These are phyloP conservation scores for Holacanthella duospinosa DNA, from an alignment of 2,888 invertebrate species.

Conservation along the genomic window DNA sequence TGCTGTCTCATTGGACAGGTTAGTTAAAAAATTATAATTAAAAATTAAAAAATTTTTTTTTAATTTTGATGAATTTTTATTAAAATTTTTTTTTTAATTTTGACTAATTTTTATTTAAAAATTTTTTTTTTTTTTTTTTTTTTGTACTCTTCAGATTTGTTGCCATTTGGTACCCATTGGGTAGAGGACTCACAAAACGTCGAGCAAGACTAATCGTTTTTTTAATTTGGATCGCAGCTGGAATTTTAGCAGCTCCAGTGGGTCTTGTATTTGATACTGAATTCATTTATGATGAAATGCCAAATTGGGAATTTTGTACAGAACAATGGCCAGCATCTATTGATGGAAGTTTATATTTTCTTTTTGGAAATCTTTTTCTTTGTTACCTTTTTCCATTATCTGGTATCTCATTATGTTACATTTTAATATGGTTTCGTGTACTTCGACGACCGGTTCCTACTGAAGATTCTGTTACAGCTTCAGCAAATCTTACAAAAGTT, in stretches of 20 bases:
- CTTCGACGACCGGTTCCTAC: constrained; percentile 80
- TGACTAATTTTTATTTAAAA: too few relatives aligned
- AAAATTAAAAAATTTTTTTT: too few relatives aligned
- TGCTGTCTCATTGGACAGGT: constrained; percentile 89
- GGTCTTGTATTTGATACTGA: constrained; percentile 77
- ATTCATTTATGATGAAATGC: constrained; percentile 59
- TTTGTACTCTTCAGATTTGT: constrained; percentile 54
- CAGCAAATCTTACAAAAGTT: constrained; percentile 73
- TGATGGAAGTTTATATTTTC: constrained; percentile 73
- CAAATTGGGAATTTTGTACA: constrained; percentile 62
- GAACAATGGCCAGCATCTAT: constrained; percentile 77
- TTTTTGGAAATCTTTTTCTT: constrained; percentile 75
- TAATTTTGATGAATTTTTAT: too few relatives aligned
- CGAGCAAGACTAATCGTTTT: constrained; percentile 78
- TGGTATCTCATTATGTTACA: constrained; percentile 81
- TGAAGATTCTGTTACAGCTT: constrained; percentile 80
- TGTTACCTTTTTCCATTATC: constrained; percentile 86
- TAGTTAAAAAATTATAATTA: constrained; percentile 41
- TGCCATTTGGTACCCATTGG: constrained; percentile 90
- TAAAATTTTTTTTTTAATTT: too few relatives aligned
- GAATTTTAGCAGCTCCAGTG: constrained; percentile 79
- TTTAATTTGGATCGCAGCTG: constrained; percentile 78
- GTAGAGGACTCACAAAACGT: constrained; percentile 78
- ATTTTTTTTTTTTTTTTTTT: constrained; percentile 1
- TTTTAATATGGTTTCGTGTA: constrained; percentile 82